These are phyloP conservation scores for Okapia johnstoni DNA, from an alignment of 2,113 vertebrate species.

Conservation along the genomic window DNA sequence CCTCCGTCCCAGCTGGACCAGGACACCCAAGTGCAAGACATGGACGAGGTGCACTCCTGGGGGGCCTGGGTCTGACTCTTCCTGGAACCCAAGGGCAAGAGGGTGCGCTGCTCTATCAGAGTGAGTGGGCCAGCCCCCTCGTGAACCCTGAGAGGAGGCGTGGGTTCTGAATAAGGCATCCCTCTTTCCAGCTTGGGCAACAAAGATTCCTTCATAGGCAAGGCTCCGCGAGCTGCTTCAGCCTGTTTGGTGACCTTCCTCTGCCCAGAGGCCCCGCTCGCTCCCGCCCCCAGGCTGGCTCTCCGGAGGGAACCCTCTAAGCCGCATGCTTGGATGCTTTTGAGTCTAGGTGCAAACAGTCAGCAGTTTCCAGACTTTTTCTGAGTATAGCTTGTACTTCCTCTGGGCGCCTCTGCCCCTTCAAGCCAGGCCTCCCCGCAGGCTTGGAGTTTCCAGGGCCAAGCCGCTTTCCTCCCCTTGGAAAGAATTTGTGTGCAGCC, in stretches of 20 bases:
- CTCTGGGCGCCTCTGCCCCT: background rate
- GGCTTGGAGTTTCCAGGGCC: constrained; percentile 22
- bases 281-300: background rate
- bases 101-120: background rate
- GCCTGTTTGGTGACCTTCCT: background rate
- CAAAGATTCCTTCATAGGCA: constrained; percentile 26
- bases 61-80: background rate
- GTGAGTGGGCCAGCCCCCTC: background rate
- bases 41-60: constrained; percentile 90
- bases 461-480: background rate
- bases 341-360: background rate
- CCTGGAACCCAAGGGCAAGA: background rate
- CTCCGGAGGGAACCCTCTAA: background rate
- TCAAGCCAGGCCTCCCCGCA: background rate
- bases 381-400: background rate
- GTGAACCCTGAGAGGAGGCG: background rate
- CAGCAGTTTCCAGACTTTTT: constrained; percentile 25
- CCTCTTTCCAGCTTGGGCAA: background rate
- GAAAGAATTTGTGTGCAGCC: constrained; percentile 42
- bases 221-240: background rate
- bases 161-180: background rate
- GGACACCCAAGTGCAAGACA: constrained; percentile 98
- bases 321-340: background rate
- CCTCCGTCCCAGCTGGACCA: constrained; percentile 91
- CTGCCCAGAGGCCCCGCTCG: background rate